Evolutionary conservation across 2,888 invertebrate species (phyloP).

Genomic region (Lasioglossum figueresi): DNA sequence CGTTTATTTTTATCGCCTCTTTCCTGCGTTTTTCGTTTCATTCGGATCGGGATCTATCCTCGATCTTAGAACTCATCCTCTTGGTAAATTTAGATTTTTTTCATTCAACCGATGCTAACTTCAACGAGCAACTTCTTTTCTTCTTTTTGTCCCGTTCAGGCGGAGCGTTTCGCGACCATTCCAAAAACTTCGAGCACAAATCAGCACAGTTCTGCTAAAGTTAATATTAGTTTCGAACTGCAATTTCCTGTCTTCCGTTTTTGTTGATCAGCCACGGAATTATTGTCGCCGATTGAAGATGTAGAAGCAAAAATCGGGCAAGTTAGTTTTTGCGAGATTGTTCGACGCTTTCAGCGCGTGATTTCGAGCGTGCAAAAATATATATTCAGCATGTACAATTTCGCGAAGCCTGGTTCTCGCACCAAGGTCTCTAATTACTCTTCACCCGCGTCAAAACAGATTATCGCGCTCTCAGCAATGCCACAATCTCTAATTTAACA

Average conservation of each 20-base stretch:
- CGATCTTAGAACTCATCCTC: neutral
- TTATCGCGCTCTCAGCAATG: neutral
- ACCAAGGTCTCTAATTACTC: neutral
- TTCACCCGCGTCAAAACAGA: neutral
- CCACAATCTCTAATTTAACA: neutral
- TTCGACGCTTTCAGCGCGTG: neutral
- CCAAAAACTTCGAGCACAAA: too few species aligned
- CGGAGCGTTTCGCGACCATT: too few species aligned
- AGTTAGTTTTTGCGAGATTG: neutral
- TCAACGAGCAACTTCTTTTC: neutral
- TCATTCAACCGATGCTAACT: too few species aligned
- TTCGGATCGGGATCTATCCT: neutral
- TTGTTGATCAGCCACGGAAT: neutral
- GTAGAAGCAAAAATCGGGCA: neutral
- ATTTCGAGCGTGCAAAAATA: neutral
- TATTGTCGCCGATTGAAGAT: neutral
- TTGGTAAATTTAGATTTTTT: too few species aligned
- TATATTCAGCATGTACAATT: neutral
- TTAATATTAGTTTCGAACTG: neutral
- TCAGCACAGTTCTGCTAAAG: neutral
- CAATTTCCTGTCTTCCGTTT: neutral
- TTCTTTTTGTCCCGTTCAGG: neutral
- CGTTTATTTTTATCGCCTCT: neutral
- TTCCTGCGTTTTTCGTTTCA: neutral
- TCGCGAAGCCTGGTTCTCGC: neutral